Percentiles rank a stretch among this genome's conserved stretches.
Conservation (phyloP, 2,797 vertebrate genomes). For the Poecilia velifera region DNA sequence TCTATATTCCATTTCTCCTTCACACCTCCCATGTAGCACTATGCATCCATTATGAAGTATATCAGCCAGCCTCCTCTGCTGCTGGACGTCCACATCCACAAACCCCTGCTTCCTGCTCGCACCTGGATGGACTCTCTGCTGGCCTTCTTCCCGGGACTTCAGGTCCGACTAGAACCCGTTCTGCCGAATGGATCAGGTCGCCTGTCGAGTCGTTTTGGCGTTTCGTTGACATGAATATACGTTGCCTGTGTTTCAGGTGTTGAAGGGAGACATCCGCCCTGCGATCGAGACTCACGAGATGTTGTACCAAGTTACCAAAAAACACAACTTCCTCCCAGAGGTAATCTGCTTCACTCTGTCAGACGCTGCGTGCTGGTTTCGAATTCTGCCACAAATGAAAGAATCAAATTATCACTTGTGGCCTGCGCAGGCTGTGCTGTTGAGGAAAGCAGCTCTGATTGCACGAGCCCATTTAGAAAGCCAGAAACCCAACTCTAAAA, state of each 20-base stretch:
- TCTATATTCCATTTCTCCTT: conserved; percentile 1
- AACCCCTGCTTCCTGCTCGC: conserved; percentile 94
- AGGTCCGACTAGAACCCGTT: conserved; percentile 79
- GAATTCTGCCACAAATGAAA: neutral
- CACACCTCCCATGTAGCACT: conserved; percentile 83
- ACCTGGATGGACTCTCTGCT: conserved; percentile 99
- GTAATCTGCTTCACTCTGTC: conserved; percentile 70
- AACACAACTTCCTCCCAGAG: conserved; percentile 99
- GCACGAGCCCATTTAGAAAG: neutral
- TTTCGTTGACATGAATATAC: neutral
- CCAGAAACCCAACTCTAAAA: conserved; percentile 1
- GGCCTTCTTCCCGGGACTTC: conserved; percentile 96
- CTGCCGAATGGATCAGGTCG: neutral
- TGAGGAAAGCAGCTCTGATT: conserved; percentile 11
- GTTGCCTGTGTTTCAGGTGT: conserved; percentile 79
- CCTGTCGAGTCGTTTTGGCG: neutral
- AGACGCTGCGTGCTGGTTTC: neutral
- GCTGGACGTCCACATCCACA: conserved; percentile 97
- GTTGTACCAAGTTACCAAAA: conserved; percentile 98
- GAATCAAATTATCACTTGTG: neutral
- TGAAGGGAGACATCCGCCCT: conserved; percentile 97
- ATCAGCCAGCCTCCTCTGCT: conserved; percentile 97
- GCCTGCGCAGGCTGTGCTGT: neutral
- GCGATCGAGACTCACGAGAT: conserved; percentile 99
- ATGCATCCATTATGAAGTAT: conserved; percentile 98